phyloP scores from a whole-genome alignment of 2,113 vertebrate genomes.

The Erythrocercus mccallii region DNA sequence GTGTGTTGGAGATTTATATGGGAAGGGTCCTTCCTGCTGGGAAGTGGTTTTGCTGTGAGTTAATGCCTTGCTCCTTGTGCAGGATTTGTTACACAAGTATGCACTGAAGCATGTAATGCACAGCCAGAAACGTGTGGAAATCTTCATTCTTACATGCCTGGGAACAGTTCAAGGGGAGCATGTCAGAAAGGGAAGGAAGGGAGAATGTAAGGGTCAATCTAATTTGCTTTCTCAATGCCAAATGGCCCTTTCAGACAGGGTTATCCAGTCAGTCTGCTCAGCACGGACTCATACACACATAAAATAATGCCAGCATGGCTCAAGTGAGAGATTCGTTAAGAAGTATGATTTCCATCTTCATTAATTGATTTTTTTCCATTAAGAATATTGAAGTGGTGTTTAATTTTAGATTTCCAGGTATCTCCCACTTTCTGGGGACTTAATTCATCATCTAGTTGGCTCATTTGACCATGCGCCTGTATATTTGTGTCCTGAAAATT shows the following conservation, averaged over 20 bases:
- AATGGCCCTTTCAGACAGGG: background rate
- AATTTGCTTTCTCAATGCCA: background rate
- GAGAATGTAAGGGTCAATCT: background rate
- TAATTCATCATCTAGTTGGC: background rate
- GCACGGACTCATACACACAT: fast-evolving
- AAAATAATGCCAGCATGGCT: background rate
- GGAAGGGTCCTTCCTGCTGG: background rate
- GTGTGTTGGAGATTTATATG: background rate
- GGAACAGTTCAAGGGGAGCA: background rate
- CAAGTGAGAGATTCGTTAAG: background rate
- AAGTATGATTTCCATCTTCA: background rate
- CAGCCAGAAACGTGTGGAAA: background rate
- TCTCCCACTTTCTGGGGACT: background rate
- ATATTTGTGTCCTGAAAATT: background rate
- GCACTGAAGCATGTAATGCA: background rate
- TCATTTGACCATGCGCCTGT: background rate
- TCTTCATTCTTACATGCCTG: background rate
- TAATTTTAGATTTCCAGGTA: background rate
- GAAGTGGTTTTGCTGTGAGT: background rate
- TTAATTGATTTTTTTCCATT: background rate
- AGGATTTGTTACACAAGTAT: background rate
- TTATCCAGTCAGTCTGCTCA: background rate
- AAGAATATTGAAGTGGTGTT: background rate
- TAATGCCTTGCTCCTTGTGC: background rate
- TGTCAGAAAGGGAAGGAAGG: background rate